These are phyloP conservation scores for Marmota flaviventris DNA, from an alignment of 2,113 vertebrate species.

Conservation along the genomic window DNA sequence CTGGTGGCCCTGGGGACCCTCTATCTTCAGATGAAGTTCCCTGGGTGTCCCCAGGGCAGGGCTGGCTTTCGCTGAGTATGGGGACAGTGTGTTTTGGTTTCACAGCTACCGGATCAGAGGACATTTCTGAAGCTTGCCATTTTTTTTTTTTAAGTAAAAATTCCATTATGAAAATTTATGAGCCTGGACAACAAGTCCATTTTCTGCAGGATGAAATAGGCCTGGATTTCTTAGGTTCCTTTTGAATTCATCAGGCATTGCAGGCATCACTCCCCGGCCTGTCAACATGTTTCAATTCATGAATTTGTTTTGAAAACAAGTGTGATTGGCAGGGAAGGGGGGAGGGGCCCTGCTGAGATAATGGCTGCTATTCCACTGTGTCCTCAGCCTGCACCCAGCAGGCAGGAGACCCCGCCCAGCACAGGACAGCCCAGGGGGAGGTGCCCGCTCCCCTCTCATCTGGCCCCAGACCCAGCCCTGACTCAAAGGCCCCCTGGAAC, in stretches of 20 bases:
- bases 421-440: rapidly evolving
- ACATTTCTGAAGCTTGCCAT: neutral
- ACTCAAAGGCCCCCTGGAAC: neutral
- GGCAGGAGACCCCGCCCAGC: neutral
- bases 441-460: neutral
- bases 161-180: neutral
- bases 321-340: neutral
- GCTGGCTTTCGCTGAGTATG: no score
- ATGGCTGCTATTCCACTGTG: no score
- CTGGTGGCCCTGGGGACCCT: neutral
- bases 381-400: rapidly evolving
- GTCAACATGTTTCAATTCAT: neutral
- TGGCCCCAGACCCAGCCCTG: neutral
- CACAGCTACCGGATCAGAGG: neutral
- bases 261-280: neutral
- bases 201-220: neutral
- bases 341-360: neutral
- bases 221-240: neutral
- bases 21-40: neutral
- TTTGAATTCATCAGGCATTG: neutral
- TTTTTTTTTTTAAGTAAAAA: neutral
- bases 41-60: neutral
- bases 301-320: neutral
- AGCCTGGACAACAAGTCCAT: neutral
- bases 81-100: neutral